Evolutionary conservation across 2,113 vertebrate genomes (phyloP), one percentile per base, ranked within the genome.

Genomic region (Sylvia atricapilla): DNA sequence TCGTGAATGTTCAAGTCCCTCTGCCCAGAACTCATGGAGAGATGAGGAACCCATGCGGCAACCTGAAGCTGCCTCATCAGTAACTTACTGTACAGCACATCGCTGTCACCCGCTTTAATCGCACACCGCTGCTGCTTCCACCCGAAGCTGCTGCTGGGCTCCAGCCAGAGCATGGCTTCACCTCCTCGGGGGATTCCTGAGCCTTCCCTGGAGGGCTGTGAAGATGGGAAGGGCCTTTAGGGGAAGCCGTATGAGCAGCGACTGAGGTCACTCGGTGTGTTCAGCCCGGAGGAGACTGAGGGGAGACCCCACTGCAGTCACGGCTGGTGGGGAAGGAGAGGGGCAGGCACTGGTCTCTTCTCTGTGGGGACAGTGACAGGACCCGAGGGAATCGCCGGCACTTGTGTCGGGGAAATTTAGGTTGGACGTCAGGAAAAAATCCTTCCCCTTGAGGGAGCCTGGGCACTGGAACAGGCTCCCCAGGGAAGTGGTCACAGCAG

Each of bases 231-330:
- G 43, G 21, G 44, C 10, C 44, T 5, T 11, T 52, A 24, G 22
- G 28, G 27, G 19, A 33, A 50, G 31, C 9, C 1, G 2, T 3
- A 1, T 15, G 47, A 49, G 35, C 25, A 56, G 18, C 0, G 1
- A 13, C 64, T 9, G 47, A 33, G 55, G 28, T 3, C 28, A 19
- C 28, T 17, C 2, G n/a, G 6, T n/a, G 19, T 21, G 41, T 20
- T 55, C n/a, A 25, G n/a, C 47, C 63, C 10, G 63, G 3, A 27
- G 41, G 28, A n/a, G 28, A 6, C n/a, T 15, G 67, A 43, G 31
- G 11, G 31, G 50, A 73, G 31, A 28, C 10, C 27, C 5, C 68
- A 19, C 0, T 1, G 37, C 59, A 33, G 17, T 3, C 8, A 33
- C 10, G 23, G 12, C 27, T 27, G 13, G 22, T 33, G 22, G 41